Evolutionary conservation across 2,888 invertebrate genomes (phyloP), one percentile per base, ranked within the genome.

Genomic region (Apamea sordens): DNA sequence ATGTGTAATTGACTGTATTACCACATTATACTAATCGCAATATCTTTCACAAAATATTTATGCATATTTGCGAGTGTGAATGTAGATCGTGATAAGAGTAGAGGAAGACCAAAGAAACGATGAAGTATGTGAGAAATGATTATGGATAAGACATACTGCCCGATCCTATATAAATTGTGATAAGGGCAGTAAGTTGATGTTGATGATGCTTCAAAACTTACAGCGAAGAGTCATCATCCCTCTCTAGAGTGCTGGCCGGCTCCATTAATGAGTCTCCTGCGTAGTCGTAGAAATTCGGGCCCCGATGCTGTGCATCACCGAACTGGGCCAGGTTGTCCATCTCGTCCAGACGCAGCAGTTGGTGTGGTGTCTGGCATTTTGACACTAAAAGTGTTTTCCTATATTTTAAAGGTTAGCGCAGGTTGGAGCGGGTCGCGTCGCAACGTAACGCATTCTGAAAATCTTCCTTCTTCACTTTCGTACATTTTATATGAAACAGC

Each of bases 281-380:
- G 24, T 74, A 77, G 67, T 92, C 90, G 71, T 94, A 92, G 94
- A 94, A 95, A 50, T 83, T 78, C 0, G 92, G 91, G 0, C 95
- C 95, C 3, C 95, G 89, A 77, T 95, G 94, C 64, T 93, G 86
- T 0, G 93, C 95, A 50, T 95, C 95, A 0, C 90, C 84, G 67
- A 93, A 93, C 0, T 74, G 88, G 0, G 92, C 95, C 3, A 94
- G 73, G 24, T 93, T 88, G 0, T 88, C 78, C 21, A 93, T 64
- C 0, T 93, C 84, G 0, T 93, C 82, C 1, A 91, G 21, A 0
- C 87, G 76, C 7, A 73, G 32, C 63, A 92, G 77, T 2, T 74
- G 32, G 18, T 84, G 53, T 0, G 82, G 80, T 8, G 86, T 87
- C 10, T 61, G 41, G 64, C 86, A 83, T 72, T 72, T 61, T 59